phyloP scores from a whole-genome alignment of 1,140 invertebrate genomes.

The Drosophila lacertosa region DNA sequence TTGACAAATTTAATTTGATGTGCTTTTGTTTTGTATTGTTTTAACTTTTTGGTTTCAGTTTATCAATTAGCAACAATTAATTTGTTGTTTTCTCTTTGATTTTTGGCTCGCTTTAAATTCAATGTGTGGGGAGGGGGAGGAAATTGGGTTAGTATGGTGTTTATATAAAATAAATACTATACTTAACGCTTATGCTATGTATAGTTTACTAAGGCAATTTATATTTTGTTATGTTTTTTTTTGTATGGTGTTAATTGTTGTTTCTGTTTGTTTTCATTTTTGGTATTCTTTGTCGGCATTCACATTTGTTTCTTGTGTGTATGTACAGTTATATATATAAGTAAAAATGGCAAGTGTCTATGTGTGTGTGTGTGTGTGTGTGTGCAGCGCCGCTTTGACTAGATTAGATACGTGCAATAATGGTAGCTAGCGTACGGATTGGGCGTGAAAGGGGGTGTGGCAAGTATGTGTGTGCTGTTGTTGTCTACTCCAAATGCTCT shows the following conservation, averaged over 20 bases:
- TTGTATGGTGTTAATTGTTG: slow-evolving; percentile 5
- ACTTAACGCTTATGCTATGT: slow-evolving; percentile 8
- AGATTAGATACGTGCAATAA: slow-evolving; percentile 52
- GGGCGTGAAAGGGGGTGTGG: neutral
- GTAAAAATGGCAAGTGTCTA: slow-evolving; percentile 23
- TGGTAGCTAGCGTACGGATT: slow-evolving; percentile 22
- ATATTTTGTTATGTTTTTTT: slow-evolving; percentile 3
- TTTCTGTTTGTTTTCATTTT: slow-evolving; percentile 15
- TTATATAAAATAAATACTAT: neutral
- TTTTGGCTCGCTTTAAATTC: slow-evolving; percentile 50
- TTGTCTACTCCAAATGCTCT: slow-evolving; percentile 57
- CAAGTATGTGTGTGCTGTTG: slow-evolving; percentile 7
- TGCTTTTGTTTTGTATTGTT: slow-evolving; percentile 23
- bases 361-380: slow-evolving; percentile 20
- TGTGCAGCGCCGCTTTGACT: slow-evolving; percentile 60
- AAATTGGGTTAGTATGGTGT: neutral
- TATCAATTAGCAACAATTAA: slow-evolving; percentile 59
- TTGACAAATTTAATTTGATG: slow-evolving; percentile 34
- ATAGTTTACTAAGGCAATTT: slow-evolving; percentile 19
- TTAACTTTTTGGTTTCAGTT: slow-evolving; percentile 13
- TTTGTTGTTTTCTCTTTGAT: slow-evolving; percentile 22
- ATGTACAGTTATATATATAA: slow-evolving; percentile 19
- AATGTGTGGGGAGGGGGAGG: neutral
- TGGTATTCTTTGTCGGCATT: slow-evolving; percentile 49
- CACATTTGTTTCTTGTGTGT: slow-evolving; percentile 40